Evolutionary conservation across 2,113 vertebrate genomes (phyloP), one percentile per base, ranked within the genome.

Genomic region (Mixornis gularis): DNA sequence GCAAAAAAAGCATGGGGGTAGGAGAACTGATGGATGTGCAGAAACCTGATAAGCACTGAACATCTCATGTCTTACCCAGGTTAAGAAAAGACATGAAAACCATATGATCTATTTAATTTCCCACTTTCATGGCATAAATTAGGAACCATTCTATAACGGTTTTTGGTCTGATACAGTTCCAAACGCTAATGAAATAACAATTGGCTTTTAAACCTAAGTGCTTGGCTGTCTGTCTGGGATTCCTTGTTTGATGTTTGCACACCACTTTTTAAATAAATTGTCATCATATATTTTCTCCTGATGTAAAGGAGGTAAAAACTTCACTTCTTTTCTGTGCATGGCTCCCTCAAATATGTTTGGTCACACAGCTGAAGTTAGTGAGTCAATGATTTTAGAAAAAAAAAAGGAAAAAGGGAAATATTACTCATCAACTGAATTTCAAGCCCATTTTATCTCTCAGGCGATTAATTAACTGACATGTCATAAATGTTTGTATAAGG

Each of bases 1-100:
- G 24, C 5, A 68, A 70, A 81, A 27, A 62, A 76, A 34, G 0
- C 3, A 3, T 26, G 16, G 3, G 6, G 5, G 7, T 29, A 46
- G 63, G 7, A 53, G 10, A 85, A 70, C 12, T 52, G 30, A 32
- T 32, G 53, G 51, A 48, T 58, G 6, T 52, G 17, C 17, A 34
- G 34, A 55, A 92, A 83, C 17, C 6, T 55, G 38, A 24, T 34
- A 68, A 51, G 15, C 51, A 46, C 29, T 59, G 58, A 64, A 46
- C 10, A 36, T 11, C 10, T 66, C 1, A 3, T 70, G 8, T 70
- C 52, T 79, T 71, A 55, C 9, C 2, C 9, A 59, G 13, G 8
- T 55, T 76, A 79, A 86, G 43, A 38, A 81, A 56, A 74, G 3
- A 2, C 36, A 38, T 25, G 12, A 41, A 68, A 79, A 55, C 4